Percentiles rank a stretch among this genome's conserved stretches.
Conservation (phyloP, 2,797 vertebrate genomes). For the Enteromius trimaculatus region DNA sequence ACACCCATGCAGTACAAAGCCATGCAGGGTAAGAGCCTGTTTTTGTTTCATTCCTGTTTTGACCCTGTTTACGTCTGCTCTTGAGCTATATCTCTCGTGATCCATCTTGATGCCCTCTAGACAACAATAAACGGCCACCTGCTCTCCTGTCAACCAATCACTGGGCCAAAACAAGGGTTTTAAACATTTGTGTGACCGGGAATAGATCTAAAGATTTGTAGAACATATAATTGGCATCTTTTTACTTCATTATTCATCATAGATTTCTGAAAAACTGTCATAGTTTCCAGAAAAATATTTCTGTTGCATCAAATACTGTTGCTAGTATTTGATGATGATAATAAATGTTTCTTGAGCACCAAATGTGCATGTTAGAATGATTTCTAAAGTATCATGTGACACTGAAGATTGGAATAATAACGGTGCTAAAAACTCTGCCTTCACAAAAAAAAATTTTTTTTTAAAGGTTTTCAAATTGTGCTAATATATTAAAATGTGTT, state of each 20-base stretch:
- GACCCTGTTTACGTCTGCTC: neutral
- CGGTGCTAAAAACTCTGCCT: neutral
- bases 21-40: conserved; percentile 76
- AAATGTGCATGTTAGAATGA: neutral
- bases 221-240: neutral
- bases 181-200: neutral
- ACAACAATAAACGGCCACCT: neutral
- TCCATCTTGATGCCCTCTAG: neutral
- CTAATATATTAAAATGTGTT: neutral
- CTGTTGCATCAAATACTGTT: too few species aligned
- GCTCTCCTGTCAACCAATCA: neutral
- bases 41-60: neutral
- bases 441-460: neutral
- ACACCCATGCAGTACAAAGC: conserved; percentile 87
- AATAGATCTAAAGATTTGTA: neutral
- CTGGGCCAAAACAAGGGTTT: neutral
- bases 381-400: neutral
- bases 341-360: neutral
- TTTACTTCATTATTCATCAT: neutral
- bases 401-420: neutral
- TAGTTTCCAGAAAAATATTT: neutral
- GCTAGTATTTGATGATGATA: neutral
- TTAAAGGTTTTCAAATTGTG: neutral
- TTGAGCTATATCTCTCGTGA: neutral
- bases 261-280: neutral